Conservation (phyloP, 1,140 invertebrate genomes). For the Bicyclus anynana region DNA sequence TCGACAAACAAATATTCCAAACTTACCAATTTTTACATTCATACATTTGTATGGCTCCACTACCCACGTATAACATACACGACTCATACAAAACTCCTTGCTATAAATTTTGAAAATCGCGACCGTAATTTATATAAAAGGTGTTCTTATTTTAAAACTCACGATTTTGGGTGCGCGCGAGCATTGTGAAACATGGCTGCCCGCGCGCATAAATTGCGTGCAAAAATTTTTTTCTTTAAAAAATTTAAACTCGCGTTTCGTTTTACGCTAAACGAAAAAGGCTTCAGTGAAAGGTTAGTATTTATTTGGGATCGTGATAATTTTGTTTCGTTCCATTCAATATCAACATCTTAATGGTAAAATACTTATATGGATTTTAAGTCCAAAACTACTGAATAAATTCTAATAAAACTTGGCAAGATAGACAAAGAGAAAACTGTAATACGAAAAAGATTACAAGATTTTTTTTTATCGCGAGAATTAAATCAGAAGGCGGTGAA, state of each 20-base stretch:
- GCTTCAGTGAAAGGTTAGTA: conserved; percentile 38
- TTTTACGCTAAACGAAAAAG: conserved; percentile 54
- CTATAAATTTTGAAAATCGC: conserved; percentile 50
- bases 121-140: conserved; percentile 52
- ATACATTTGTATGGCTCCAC: not conserved
- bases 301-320: conserved; percentile 7
- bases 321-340: not conserved
- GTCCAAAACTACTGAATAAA: no score
- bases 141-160: conserved; percentile 58
- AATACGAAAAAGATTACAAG: no score
- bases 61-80: not conserved
- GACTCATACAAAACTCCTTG: conserved; percentile 16
- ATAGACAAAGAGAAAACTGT: no score
- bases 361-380: no score
- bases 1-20: no score
- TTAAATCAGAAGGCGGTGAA: no score
- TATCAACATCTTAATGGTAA: no score
- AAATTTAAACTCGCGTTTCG: conserved; percentile 45
- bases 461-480: no score
- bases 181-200: conserved; percentile 52
- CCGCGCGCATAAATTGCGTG: conserved; percentile 51
- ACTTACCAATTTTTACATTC: not conserved
- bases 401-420: no score
- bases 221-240: conserved; percentile 49
- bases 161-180: conserved; percentile 45